Evolutionary conservation across 1,140 invertebrate genomes (phyloP).

Genomic region (Trichogramma pretiosum): DNA sequence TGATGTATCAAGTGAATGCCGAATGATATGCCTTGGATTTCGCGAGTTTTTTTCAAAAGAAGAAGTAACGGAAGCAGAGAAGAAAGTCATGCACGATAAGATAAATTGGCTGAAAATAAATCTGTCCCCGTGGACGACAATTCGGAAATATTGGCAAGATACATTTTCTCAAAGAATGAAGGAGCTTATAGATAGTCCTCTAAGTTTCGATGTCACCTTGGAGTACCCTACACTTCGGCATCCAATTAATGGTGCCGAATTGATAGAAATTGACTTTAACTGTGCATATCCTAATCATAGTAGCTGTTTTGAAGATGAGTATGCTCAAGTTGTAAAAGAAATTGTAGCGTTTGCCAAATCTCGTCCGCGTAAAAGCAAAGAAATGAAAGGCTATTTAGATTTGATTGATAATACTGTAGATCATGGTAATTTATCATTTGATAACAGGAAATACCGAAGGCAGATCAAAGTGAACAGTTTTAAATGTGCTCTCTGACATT

Average conservation of each 20-base stretch:
- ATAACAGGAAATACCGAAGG: too few species aligned
- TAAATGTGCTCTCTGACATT: too few species aligned
- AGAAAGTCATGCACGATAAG: slow-evolving; percentile 1
- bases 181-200: slow-evolving; percentile 1
- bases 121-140: slow-evolving; percentile 11
- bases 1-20: not conserved
- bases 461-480: too few species aligned
- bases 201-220: too few species aligned
- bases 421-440: slow-evolving; percentile 1
- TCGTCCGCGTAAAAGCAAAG: too few species aligned
- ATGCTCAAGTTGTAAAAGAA: slow-evolving; percentile 1
- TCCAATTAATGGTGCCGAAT: not conserved
- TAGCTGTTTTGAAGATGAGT: slow-evolving; percentile 1
- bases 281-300: slow-evolving; percentile 9
- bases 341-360: too few species aligned
- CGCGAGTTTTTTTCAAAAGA: not conserved
- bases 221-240: too few species aligned
- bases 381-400: not conserved
- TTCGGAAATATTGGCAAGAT: slow-evolving; percentile 13
- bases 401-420: slow-evolving; percentile 5
- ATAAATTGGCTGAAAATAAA: slow-evolving; percentile 11
- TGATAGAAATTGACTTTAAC: slow-evolving; percentile 16
- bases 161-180: slow-evolving; percentile 14
- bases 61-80: too few species aligned
- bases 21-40: not conserved